Base-by-base conservation (phyloP, 1,140 invertebrate species). In the Anadara kagoshimensis region DNA sequence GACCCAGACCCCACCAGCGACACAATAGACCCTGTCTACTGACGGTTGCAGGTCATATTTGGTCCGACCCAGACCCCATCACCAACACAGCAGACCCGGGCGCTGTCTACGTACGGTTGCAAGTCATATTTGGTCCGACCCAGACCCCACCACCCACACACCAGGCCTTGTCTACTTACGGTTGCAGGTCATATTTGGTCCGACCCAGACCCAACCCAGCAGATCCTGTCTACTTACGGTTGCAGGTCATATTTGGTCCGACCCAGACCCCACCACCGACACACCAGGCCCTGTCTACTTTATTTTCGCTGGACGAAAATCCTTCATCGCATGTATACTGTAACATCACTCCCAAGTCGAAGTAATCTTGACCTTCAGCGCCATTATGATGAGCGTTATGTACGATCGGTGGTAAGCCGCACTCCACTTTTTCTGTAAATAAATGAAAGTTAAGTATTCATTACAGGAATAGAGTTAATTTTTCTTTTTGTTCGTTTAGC, bases 51-150 rank as follows among this genome's bases (percentile, higher is more conserved):
- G 43, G 94, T 94, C 69, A 99, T 95, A 83, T 98, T 96, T 1
- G 97, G 97, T 22, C 97, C 97, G 82, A 96, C 98, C 95, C 95
- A 96, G 65, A 94, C 94, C 5, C 94, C 94, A 0, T 91, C 91
- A 0, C 94, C 94, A 47, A 98, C 90, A 88, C 98, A 99, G n/a
- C n/a, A n/a, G n/a, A n/a, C n/a, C 90, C 97, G 98, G 47, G 97
- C 95, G 54, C 93, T 91, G 16, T 18, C 16, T 51, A 22, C 49
- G 1, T 91, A 94, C 97, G 95, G 91, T 97, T 94, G 83, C 98
- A 99, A 44, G 94, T 94, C 67, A 99, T 95, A 83, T 98, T 96
- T 1, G 97, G 97, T 22, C 97, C 97, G 82, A 96, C 98, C 95
- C 95, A 96, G 68, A 94, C 94, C 5, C 94, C 94, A 0, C 92